phyloP scores from a whole-genome alignment of 37 sponge, comb jelly and placozoan genomes.

The Eunapius fragilis region DNA sequence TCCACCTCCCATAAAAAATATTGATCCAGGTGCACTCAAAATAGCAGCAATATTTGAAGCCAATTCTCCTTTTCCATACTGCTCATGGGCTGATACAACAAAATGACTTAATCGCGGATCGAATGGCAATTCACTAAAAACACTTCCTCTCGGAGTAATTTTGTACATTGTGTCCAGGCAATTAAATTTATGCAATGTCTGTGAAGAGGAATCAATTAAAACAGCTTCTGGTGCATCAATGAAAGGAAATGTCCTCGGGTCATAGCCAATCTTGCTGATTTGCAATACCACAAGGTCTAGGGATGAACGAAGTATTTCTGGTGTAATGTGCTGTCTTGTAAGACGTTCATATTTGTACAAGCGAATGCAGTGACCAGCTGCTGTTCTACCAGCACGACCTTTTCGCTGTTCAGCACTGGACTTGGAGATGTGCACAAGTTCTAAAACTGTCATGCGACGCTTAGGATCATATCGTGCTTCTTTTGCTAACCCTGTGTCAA shows the following conservation, averaged over 20 bases:
- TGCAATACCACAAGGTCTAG: not conserved
- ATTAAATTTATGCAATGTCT: not conserved
- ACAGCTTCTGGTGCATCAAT: not conserved
- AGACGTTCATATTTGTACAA: constrained; percentile 51
- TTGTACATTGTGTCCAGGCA: not conserved
- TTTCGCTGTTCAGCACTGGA: constrained; percentile 84
- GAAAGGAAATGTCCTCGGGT: not conserved
- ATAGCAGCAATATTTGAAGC: not conserved
- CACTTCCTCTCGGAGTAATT: not conserved
- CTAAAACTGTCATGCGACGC: constrained; percentile 71
- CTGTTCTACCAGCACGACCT: constrained; percentile 80
- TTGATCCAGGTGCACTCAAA: not conserved
- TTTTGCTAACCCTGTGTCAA: constrained; percentile 85
- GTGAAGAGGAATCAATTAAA: not conserved
- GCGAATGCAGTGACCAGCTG: constrained; percentile 78
- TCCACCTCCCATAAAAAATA: not conserved
- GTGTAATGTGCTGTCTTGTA: not conserved
- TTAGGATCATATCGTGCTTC: constrained; percentile 71
- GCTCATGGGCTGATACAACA: not conserved
- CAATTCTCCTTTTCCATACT: not conserved
- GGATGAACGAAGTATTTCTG: not conserved
- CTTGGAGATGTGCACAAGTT: constrained; percentile 58
- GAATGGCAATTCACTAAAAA: not conserved
- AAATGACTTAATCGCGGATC: not conserved
- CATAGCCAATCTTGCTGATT: not conserved